A percentile compares a stretch with the other conserved stretches of the same genome.
These are phyloP conservation scores for Brachyhypopomus occidentalis DNA, from an alignment of 2,113 vertebrate genomes.

Conservation along the genomic window DNA sequence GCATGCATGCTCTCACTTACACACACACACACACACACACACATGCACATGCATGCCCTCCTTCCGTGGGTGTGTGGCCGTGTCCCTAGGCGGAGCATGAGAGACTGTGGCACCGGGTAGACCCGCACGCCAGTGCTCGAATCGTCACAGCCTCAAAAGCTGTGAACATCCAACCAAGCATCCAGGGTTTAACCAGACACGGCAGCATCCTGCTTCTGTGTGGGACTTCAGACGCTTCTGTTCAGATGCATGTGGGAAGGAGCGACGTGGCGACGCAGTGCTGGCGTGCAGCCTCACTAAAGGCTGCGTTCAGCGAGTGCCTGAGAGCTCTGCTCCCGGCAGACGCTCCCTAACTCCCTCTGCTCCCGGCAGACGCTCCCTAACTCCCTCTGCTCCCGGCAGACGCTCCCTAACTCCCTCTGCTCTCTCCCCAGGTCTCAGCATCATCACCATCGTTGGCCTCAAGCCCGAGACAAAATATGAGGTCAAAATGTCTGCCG, in stretches of 20 bases:
- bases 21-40: slow-evolving; percentile 8
- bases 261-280: not conserved
- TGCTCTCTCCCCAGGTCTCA: slow-evolving; percentile 60
- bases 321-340: not conserved
- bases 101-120: not conserved
- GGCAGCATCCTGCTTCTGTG: not conserved
- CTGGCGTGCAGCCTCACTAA: not conserved
- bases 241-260: not conserved
- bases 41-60: slow-evolving; percentile 19
- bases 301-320: slow-evolving; percentile 1
- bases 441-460: slow-evolving; percentile 80
- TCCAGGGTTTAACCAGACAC: not conserved
- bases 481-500: slow-evolving; percentile 84
- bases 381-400: too few species aligned
- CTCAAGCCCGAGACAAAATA: slow-evolving; percentile 90
- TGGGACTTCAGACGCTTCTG: not conserved
- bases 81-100: slow-evolving; percentile 3
- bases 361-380: not conserved
- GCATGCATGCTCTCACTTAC: slow-evolving; percentile 1
- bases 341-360: too few species aligned
- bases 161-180: not conserved
- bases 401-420: too few species aligned
- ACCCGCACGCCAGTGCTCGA: not conserved
- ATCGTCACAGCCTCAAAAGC: not conserved
- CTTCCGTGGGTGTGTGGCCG: slow-evolving; percentile 19